Base-by-base conservation (phyloP, 2,113 vertebrate species). In the Macrotus californicus region DNA sequence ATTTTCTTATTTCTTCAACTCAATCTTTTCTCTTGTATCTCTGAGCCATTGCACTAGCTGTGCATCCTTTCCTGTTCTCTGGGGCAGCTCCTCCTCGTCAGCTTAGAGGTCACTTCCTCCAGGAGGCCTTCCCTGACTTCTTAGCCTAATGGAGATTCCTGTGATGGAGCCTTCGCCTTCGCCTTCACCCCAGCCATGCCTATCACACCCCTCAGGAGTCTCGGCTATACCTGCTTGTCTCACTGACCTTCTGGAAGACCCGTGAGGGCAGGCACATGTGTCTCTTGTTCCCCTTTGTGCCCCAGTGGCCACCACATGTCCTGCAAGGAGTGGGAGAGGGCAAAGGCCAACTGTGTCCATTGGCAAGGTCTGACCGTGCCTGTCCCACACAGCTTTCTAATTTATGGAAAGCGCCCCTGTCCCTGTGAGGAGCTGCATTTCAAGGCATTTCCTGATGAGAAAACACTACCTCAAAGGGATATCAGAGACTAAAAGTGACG, bases 151-250 rank as follows among this genome's bases (percentile, higher is more conserved):
- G 21, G 81, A 31, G 31, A 2, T 48, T 84, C 50, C 46, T n/a
- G 48, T 19, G 16, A 5, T 1, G 41, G 39, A 59, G 24, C 56
- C 56, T 59, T 59, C 22, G 24, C 56, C 56, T 59, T 59, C 22
- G 21, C 16, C 24, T 15, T 46, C 43, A 56, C 10, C 4, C 8
- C 5, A 29, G 29, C 24, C 13, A 41, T 7, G 52, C 31, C 43
- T 16, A 29, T 24, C 21, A 43, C 22, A 54, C 11, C 2, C 69
- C 19, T 46, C n/a, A 9, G 0, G 0, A 0, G 24, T 13, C n/a
- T 36, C 2, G 0, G 50, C 59, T 9, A 0, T 82, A 13, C 75
- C 41, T 48, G 61, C 31, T 64, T n/a, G 26, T 34, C 52, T 43
- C 36, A 13, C 3, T 2, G 26, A 14, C 34, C 43, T 89, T 92